phyloP scores from a whole-genome alignment of 2,888 invertebrate genomes.

The Tetheella fluctuosa region DNA sequence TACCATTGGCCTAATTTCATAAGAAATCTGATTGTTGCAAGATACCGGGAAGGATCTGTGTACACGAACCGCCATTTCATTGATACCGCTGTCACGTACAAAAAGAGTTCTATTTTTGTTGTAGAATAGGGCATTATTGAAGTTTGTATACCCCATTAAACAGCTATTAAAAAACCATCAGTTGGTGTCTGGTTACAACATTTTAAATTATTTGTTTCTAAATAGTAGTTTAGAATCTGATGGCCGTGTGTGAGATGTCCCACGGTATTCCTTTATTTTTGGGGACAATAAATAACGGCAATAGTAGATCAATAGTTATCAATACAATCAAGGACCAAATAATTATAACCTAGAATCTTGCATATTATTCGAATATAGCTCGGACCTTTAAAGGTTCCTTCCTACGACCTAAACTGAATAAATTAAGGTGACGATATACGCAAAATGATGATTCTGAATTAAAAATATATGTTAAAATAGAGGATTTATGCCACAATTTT shows the following conservation, averaged over 20 bases:
- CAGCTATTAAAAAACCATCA: neutral
- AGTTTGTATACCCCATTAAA: neutral
- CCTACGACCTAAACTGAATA: no score
- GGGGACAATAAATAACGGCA: no score
- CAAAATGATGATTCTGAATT: no score
- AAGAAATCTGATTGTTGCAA: slow-evolving; percentile 8
- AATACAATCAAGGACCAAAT: no score
- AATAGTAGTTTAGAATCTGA: neutral
- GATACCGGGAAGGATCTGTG: slow-evolving; percentile 9
- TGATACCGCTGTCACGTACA: slow-evolving; percentile 7
- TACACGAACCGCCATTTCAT: slow-evolving; percentile 10
- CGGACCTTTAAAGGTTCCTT: no score
- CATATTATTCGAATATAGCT: no score
- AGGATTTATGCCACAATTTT: no score
- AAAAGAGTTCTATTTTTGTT: slow-evolving; percentile 6
- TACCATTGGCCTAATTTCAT: slow-evolving; percentile 11
- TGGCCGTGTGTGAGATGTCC: no score
- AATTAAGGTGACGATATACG: no score
- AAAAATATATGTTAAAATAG: no score
- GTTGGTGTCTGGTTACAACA: neutral
- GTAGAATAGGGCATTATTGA: neutral
- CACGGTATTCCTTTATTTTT: neutral
- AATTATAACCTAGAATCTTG: no score
- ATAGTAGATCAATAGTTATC: no score
- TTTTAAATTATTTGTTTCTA: neutral